Conservation (phyloP, 2,888 invertebrate species). For the Tipula vernalis region DNA sequence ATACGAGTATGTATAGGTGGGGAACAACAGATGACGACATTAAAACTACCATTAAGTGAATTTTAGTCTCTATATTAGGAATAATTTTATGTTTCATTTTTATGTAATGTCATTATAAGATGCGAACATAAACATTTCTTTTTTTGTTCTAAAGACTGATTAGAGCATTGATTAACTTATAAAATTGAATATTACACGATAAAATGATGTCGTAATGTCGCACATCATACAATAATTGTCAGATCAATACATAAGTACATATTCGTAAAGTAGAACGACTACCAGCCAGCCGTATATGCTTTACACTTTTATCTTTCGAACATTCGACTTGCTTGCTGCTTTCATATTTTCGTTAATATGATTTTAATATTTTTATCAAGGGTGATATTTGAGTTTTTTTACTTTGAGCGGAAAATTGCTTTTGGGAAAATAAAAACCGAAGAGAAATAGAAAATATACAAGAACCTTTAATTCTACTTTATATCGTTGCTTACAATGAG, state of each 20-base stretch:
- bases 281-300: not conserved
- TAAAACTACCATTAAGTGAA: not conserved
- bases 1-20: not conserved
- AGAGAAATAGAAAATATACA: not conserved
- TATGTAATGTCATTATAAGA: not conserved
- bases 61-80: not conserved
- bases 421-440: not conserved
- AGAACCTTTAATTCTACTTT: not conserved
- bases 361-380: constrained; percentile 4
- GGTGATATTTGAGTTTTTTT: not conserved
- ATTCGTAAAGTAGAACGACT: not conserved
- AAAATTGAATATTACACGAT: not conserved
- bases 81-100: not conserved
- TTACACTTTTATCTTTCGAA: not conserved
- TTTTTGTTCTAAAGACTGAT: not conserved
- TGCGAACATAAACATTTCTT: not conserved
- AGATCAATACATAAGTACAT: not conserved
- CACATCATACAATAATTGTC: not conserved
- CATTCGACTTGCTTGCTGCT: not conserved
- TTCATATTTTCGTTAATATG: not conserved
- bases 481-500: not conserved
- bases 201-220: not conserved
- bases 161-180: not conserved
- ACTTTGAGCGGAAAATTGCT: not conserved
- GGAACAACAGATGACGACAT: not conserved